Base-by-base conservation (phyloP, 64 coral and sea anemone species). In the Porites australiensis region DNA sequence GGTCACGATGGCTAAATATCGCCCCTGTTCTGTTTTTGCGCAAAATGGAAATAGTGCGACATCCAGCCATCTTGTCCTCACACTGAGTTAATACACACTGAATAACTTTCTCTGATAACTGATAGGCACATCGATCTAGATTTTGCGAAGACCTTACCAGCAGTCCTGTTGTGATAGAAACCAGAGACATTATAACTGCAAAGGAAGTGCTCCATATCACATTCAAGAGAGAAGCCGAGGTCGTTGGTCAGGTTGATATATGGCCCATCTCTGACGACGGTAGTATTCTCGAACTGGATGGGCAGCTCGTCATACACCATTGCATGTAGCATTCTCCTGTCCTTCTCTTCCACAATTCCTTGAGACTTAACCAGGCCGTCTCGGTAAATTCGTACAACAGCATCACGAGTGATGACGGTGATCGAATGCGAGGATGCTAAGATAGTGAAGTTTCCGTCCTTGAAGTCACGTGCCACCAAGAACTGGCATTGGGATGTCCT, bases 101-200 rank as follows among this genome's bases (percentile, higher is more conserved):
- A 37, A 37, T 37, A 37, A 37, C 27, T 37, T 37, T 37, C 27
- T 37, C 27, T 37, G 27, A 37, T 37, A 37, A 37, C 27, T 37
- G 27, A 37, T 37, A 37, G 27, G 27, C 27, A 37, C 1, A 37
- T 37, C 27, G 27, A 37, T 37, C 27, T 37, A 37, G 27, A 37
- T 57, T 57, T 57, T 12, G 54, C 12, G 54, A 9, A 57, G 19
- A 16, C 83, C 94, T 5, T 92, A 96, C 94, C 94, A 88, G 86
- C 89, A 3, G 89, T 96, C 54, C 89, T 69, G 77, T 96, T 96
- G 78, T 96, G 94, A 64, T 92, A 96, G 69, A 96, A 96, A 6
- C 89, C 94, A 69, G 94, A 96, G 18, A 87, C 74, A 18, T 48
- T 73, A 13, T 88, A 75, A 50, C 89, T 91, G 68, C 89, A 96